Evolutionary conservation across 2,888 invertebrate genomes (phyloP), one percentile per base, ranked within the genome.

Genomic region (Drosophila robusta): DNA sequence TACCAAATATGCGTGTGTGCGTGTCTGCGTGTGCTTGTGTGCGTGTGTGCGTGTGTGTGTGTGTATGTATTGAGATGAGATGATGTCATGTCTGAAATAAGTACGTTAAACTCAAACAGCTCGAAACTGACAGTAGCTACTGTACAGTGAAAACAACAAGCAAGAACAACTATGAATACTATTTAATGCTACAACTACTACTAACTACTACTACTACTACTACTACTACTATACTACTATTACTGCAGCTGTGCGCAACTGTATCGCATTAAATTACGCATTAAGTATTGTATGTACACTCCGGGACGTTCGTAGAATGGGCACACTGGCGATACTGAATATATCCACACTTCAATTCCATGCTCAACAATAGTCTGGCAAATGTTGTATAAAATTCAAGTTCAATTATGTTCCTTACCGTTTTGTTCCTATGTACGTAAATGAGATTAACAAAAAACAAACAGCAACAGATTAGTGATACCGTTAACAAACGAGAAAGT

Each of bases 31-130:
- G 18, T 18, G 18, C n/a, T n/a, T n/a, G n/a, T 1, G 18, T 18
- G 18, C 18, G 18, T 18, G 18, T 18, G 18, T 18, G 18, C 18
- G 2, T 18, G 18, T 18, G 18, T 18, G 18, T 18, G 18, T 18
- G 18, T 64, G 70, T 79, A 78, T 57, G 58, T 64, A 52, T 64
- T 38, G 38, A 47, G 54, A 60, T 42, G 45, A 45, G 45, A 45
- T 54, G 18, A 55, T 54, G 36, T 44, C 70, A 78, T 71, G 51
- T 63, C 83, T 82, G 75, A 65, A 86, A 76, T 75, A 80, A 81
- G 89, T 89, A 89, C 89, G 89, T 89, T 87, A 87, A 86, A 87
- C 63, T 73, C 87, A 88, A 89, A 87, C 72, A 61, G 86, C 86
- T 89, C 86, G 85, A 71, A 63, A 41, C 64, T 54, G 36, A 51